Percentiles rank a stretch among this genome's conserved stretches.
Conservation (phyloP, 1,140 invertebrate species). For the Hyles euphorbiae region DNA sequence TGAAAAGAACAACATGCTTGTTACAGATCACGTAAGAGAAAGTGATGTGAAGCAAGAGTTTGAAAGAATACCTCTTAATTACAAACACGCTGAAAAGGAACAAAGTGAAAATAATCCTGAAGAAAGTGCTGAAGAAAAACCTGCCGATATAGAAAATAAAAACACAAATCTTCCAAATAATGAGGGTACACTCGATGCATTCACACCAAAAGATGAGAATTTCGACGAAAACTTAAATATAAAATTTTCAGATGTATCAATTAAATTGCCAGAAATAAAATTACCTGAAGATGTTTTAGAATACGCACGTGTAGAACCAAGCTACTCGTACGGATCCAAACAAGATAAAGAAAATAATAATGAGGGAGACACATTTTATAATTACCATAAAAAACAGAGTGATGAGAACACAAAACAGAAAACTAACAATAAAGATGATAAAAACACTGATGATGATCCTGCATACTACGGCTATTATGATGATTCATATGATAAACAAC, state of each 20-base stretch:
- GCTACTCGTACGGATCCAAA: conserved; percentile 9
- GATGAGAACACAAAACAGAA: conserved; percentile 8
- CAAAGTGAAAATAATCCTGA: conserved; percentile 14
- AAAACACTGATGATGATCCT: conserved; percentile 17
- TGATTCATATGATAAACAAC: conserved; percentile 25
- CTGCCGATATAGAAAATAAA: conserved; percentile 16
- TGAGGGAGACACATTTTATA: conserved; percentile 32
- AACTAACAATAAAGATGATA: conserved; percentile 14
- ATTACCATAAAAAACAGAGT: conserved; percentile 12
- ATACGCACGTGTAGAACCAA: conserved; percentile 10
- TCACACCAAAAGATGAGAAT: conserved; percentile 28
- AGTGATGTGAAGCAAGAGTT: conserved; percentile 64
- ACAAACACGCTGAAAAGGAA: conserved; percentile 51
- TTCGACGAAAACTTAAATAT: conserved; percentile 59
- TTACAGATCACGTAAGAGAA: conserved; percentile 22
- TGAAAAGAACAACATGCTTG: conserved; percentile 19
- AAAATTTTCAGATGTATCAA: conserved; percentile 52
- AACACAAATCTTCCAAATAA: conserved; percentile 11
- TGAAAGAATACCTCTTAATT: conserved; percentile 67
- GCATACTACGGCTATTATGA: conserved; percentile 26
- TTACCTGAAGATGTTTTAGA: conserved; percentile 60
- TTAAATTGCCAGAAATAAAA: conserved; percentile 65
- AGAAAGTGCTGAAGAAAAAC: conserved; percentile 11
- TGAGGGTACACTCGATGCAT: conserved; percentile 32
- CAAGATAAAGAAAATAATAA: conserved; percentile 18